Percentiles rank a stretch among this genome's conserved stretches.
Evolutionary conservation across 2,113 vertebrate species (phyloP).

Genomic region (Heptranchias perlo): DNA sequence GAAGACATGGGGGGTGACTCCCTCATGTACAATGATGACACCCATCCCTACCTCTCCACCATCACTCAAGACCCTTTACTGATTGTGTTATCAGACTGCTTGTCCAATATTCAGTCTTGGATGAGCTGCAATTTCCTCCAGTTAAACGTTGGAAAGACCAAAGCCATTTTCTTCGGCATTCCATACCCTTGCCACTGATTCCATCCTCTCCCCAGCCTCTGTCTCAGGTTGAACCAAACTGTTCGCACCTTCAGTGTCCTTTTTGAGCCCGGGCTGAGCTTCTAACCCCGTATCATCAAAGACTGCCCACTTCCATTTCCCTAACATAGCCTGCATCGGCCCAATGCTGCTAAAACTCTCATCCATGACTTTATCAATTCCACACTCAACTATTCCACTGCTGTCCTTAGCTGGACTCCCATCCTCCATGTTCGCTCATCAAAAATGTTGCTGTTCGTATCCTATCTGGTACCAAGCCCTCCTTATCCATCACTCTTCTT

Average conservation of each 20-base stretch:
- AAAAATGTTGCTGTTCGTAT: background rate
- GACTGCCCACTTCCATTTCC: background rate
- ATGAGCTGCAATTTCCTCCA: background rate
- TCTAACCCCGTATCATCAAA: background rate
- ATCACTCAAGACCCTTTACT: background rate
- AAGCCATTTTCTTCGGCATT: background rate
- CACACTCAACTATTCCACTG: background rate
- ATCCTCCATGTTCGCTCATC: background rate
- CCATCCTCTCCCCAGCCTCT: background rate
- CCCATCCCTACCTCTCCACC: background rate
- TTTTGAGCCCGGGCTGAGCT: background rate
- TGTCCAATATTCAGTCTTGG: background rate
- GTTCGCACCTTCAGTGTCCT: background rate
- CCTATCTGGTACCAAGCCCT: background rate
- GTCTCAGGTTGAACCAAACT: background rate
- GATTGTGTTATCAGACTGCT: too few species aligned
- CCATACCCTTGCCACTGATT: background rate
- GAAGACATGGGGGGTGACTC: background rate
- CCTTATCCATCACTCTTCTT: background rate
- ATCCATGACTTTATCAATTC: background rate
- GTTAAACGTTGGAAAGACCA: background rate
- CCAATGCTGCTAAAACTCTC: background rate
- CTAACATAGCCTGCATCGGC: background rate
- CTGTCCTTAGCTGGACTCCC: too few species aligned
- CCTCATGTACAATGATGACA: background rate